phyloP scores from a whole-genome alignment of 2,888 invertebrate species.

The Perithous albicinctus region DNA sequence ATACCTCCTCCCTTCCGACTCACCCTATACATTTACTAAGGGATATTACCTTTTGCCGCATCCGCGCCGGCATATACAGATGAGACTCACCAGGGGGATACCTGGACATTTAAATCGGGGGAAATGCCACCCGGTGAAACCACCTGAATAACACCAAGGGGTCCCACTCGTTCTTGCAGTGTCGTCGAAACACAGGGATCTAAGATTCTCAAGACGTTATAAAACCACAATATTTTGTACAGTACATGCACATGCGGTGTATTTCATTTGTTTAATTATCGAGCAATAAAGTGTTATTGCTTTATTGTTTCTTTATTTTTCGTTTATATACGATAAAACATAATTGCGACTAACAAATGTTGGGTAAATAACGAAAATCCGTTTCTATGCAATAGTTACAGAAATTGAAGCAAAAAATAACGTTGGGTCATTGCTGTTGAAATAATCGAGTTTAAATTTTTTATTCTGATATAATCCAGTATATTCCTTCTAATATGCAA shows the following conservation, averaged over 20 bases:
- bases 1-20: conserved; percentile 38
- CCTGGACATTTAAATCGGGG: conserved; percentile 83
- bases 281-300: background rate
- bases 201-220: background rate
- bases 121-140: conserved; percentile 76
- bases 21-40: conserved; percentile 53
- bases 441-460: too few relatives aligned
- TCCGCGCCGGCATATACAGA: conserved; percentile 63
- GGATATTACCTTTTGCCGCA: conserved; percentile 76
- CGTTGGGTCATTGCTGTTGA: too few relatives aligned
- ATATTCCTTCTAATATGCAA: too few relatives aligned
- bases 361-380: background rate
- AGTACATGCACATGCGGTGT: background rate
- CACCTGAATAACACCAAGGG: conserved; percentile 82
- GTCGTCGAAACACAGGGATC: conserved; percentile 64
- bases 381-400: too few relatives aligned
- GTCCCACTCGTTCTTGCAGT: conserved; percentile 78
- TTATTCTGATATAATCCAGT: too few relatives aligned
- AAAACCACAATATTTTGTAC: background rate
- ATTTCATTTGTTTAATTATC: background rate
- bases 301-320: background rate
- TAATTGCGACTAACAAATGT: background rate
- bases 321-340: background rate
- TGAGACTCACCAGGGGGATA: conserved; percentile 73
- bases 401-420: too few relatives aligned